These are phyloP conservation scores for Pterois miles DNA, from an alignment of 2,797 vertebrate genomes.

Conservation along the genomic window DNA sequence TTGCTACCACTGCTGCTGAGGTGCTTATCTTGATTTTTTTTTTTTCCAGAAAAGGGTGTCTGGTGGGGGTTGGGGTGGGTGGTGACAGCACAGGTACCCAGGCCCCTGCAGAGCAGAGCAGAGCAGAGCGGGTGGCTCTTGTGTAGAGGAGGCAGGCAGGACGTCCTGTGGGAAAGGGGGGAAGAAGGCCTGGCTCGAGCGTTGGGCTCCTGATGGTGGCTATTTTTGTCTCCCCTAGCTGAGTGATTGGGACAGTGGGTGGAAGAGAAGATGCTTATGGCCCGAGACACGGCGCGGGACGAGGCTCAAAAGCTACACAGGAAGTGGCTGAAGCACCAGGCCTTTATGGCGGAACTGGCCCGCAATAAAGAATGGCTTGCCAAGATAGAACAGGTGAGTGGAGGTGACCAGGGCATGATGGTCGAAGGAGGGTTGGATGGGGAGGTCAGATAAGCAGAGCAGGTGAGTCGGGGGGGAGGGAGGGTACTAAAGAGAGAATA, in stretches of 20 bases:
- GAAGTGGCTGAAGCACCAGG: conserved; percentile 98
- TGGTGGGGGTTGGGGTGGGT: conserved; percentile 76
- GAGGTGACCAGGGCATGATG: conserved; percentile 51
- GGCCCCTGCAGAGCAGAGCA: conserved; percentile 74
- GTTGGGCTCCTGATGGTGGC: conserved; percentile 81
- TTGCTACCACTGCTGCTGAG: conserved; percentile 83
- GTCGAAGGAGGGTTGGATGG: conserved; percentile 19
- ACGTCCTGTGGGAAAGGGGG: conserved; percentile 79
- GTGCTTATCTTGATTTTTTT: conserved; percentile 83
- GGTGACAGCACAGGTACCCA: conserved; percentile 77
- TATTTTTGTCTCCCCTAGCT: conserved; percentile 84
- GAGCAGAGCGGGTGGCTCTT: conserved; percentile 65
- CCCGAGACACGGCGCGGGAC: conserved; percentile 94
- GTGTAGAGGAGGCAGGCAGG: conserved; percentile 74
- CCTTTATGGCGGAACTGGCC: conserved; percentile 94
- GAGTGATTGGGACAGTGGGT: conserved; percentile 81
- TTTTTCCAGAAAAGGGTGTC: conserved; percentile 76
- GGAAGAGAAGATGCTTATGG: conserved; percentile 95
- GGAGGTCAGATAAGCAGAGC: conserved; percentile 56
- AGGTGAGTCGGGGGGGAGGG: conserved; percentile 32
- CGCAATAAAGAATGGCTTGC: conserved; percentile 97
- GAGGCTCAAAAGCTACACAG: conserved; percentile 95
- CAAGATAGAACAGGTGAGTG: conserved; percentile 93
- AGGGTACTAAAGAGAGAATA: conserved; percentile 17
- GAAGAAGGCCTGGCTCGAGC: conserved; percentile 72